A percentile compares a stretch with the other conserved stretches of the same genome.
Evolutionary conservation across 1,140 invertebrate genomes (phyloP).

Genomic region (Nebria ingens): DNA sequence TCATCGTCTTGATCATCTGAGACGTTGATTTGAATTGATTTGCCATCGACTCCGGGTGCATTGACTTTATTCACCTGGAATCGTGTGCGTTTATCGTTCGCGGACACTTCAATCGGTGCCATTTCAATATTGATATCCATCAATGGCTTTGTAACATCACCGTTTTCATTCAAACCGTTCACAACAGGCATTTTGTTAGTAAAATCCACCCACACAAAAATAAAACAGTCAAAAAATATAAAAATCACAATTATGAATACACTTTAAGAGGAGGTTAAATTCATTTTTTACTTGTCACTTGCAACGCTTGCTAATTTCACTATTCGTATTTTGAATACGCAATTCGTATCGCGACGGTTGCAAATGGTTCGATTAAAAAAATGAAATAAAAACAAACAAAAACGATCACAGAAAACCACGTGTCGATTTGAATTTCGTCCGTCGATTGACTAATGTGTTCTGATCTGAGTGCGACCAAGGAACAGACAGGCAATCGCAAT

Average conservation of each 20-base stretch:
- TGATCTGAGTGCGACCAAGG: too few relatives aligned
- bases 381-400: too few relatives aligned
- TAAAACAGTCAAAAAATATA: neutral
- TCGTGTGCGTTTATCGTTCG: slow-evolving; percentile 25
- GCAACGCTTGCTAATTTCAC: too few relatives aligned
- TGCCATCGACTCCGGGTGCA: neutral
- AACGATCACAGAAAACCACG: too few relatives aligned
- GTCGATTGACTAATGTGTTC: too few relatives aligned
- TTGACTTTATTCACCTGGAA: slow-evolving; percentile 29
- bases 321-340: too few relatives aligned
- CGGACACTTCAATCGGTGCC: neutral
- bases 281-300: neutral
- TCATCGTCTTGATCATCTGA: slow-evolving; percentile 14
- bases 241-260: too few relatives aligned
- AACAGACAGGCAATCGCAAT: too few relatives aligned
- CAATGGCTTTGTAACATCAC: neutral
- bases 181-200: neutral
- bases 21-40: slow-evolving; percentile 4
- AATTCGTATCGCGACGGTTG: too few relatives aligned
- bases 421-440: too few relatives aligned
- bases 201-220: neutral
- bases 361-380: too few relatives aligned
- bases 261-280: too few relatives aligned
- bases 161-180: neutral
- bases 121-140: slow-evolving; percentile 1